Evolutionary conservation across 2,113 vertebrate genomes (phyloP).

Genomic region (Amphiprion percula): DNA sequence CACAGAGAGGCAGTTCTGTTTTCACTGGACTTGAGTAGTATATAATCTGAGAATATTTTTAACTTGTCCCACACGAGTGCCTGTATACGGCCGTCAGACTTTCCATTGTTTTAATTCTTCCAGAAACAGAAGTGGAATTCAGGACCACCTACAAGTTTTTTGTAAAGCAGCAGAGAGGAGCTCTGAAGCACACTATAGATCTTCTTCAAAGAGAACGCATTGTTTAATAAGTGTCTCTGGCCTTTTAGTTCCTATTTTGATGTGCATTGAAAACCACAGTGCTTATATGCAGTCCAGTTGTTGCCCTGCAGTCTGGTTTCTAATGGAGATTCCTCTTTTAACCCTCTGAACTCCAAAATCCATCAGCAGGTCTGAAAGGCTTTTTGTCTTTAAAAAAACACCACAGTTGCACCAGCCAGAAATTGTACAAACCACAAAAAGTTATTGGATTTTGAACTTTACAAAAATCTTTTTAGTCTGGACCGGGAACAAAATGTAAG

Average conservation of each 20-base stretch:
- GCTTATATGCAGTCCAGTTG: neutral
- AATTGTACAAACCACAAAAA: no score
- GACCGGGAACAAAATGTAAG: no score
- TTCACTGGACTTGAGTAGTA: conserved; percentile 40
- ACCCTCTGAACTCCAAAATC: no score
- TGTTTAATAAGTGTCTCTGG: conserved; percentile 1
- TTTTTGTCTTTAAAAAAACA: no score
- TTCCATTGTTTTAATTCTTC: conserved; percentile 58
- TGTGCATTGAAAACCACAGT: no score
- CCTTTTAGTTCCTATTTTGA: neutral
- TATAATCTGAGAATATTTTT: conserved; percentile 49
- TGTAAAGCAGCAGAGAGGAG: conserved; percentile 13
- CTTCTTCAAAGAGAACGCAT: conserved; percentile 24
- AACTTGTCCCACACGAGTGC: conserved; percentile 39
- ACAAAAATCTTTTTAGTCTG: no score
- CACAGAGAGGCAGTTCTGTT: conserved; percentile 26
- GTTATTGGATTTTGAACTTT: no score
- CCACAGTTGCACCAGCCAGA: no score
- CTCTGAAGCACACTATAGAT: conserved; percentile 9
- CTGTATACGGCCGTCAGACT: conserved; percentile 41
- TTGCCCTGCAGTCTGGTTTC: neutral
- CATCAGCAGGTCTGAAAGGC: no score
- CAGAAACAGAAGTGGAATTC: conserved; percentile 51
- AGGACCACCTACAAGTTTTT: conserved; percentile 51
- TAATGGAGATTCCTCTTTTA: no score